phyloP scores from a whole-genome alignment of 2,888 invertebrate genomes.

The Oegoconia quadripuncta region DNA sequence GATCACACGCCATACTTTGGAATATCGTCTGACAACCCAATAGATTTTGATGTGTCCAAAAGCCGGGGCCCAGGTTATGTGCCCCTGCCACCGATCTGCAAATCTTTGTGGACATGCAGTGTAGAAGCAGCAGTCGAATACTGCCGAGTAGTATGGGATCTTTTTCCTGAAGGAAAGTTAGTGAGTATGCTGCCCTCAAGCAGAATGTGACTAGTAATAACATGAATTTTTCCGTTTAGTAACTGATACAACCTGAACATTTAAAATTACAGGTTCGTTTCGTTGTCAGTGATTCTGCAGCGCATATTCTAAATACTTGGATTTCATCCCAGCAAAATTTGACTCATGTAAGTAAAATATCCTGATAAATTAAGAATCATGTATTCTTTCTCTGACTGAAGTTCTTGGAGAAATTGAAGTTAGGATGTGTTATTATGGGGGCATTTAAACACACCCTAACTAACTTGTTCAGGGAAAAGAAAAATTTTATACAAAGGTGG shows the following conservation, averaged over 20 bases:
- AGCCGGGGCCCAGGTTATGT: constrained; percentile 84
- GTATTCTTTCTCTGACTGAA: neutral
- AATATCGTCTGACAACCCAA: constrained; percentile 88
- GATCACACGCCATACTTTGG: constrained; percentile 96
- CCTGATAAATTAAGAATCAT: neutral
- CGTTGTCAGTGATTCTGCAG: constrained; percentile 91
- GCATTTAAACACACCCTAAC: too few relatives aligned
- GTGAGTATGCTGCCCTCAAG: constrained; percentile 74
- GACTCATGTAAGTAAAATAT: constrained; percentile 84
- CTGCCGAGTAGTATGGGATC: constrained; percentile 97
- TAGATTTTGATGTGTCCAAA: constrained; percentile 90
- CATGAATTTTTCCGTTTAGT: too few relatives aligned
- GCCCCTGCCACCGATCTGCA: constrained; percentile 90
- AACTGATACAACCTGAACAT: too few relatives aligned
- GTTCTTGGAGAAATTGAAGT: neutral
- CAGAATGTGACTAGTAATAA: too few relatives aligned
- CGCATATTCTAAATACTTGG: constrained; percentile 93
- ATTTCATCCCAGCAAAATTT: constrained; percentile 89
- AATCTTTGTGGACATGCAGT: constrained; percentile 97
- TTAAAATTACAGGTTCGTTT: constrained; percentile 84
- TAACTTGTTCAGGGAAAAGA: too few relatives aligned
- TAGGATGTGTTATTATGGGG: too few relatives aligned
- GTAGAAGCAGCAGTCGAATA: constrained; percentile 98
- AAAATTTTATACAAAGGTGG: too few relatives aligned
- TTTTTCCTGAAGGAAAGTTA: constrained; percentile 94